Evolutionary conservation across 2,113 vertebrate genomes (phyloP).

Genomic region (Urocolius indicus): DNA sequence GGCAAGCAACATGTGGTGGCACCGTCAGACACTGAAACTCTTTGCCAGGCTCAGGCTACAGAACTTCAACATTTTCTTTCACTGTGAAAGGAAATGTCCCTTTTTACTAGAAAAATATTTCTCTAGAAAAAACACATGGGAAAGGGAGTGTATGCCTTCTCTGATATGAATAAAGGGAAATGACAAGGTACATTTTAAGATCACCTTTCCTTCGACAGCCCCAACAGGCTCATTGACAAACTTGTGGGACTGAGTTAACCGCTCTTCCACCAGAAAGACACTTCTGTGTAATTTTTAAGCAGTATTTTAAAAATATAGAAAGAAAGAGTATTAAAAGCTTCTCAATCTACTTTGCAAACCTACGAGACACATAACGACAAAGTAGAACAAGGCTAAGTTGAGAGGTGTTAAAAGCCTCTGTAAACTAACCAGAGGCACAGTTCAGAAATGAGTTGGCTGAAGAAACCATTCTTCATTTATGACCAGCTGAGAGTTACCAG

Average conservation of each 20-base stretch:
- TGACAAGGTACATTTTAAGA: not conserved
- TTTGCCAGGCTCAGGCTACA: not conserved
- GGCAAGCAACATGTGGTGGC: not conserved
- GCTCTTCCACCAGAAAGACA: not conserved
- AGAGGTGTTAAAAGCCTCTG: not conserved
- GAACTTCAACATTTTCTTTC: not conserved
- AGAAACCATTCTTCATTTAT: not conserved
- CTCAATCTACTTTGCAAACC: not conserved
- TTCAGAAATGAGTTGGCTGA: not conserved
- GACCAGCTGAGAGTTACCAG: not conserved
- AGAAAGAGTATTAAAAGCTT: not conserved
- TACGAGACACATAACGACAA: not conserved
- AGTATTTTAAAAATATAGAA: not conserved
- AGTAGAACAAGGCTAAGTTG: not conserved
- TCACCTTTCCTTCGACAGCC: not conserved
- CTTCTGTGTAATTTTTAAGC: not conserved
- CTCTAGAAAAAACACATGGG: not conserved
- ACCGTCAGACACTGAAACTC: not conserved
- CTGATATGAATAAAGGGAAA: not conserved
- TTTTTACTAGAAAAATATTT: not conserved
- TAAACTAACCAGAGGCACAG: not conserved
- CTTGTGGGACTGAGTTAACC: not conserved
- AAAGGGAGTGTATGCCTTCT: not conserved
- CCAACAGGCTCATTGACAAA: not conserved
- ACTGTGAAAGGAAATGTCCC: not conserved